Evolutionary conservation across 2,797 vertebrate genomes (phyloP).

Genomic region (Lindbergichthys nudifrons): DNA sequence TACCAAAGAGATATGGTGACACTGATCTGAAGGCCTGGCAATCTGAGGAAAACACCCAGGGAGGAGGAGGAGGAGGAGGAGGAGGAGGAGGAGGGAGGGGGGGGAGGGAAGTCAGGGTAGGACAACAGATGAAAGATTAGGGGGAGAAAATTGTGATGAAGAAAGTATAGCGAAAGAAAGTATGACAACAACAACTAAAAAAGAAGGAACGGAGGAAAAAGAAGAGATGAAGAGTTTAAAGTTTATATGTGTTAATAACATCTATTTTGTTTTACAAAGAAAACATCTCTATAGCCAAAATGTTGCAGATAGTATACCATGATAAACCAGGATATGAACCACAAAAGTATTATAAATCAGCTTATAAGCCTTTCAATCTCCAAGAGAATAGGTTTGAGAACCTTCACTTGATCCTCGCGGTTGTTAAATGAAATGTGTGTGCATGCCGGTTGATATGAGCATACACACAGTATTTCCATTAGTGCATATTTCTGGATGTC

Average conservation of each 20-base stretch:
- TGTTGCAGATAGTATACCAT: too few species aligned
- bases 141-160: neutral
- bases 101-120: neutral
- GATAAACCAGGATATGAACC: too few species aligned
- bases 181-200: too few species aligned
- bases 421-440: slow-evolving; percentile 3
- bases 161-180: neutral
- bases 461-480: neutral
- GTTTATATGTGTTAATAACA: neutral
- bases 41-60: slow-evolving; percentile 37
- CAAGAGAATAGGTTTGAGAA: neutral
- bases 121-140: neutral
- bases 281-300: neutral
- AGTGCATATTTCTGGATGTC: neutral
- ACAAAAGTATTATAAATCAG: too few species aligned
- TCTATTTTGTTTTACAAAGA: neutral
- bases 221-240: too few species aligned
- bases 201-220: too few species aligned
- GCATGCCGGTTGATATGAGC: neutral
- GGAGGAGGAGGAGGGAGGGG: too few species aligned
- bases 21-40: slow-evolving; percentile 29
- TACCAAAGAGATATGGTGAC: slow-evolving; percentile 59
- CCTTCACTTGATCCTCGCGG: neutral
- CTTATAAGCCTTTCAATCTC: neutral
- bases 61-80: neutral